Percentiles rank a stretch among this genome's conserved stretches.
Conservation (phyloP, 1,140 invertebrate species). For the Drosophila jambulina region DNA sequence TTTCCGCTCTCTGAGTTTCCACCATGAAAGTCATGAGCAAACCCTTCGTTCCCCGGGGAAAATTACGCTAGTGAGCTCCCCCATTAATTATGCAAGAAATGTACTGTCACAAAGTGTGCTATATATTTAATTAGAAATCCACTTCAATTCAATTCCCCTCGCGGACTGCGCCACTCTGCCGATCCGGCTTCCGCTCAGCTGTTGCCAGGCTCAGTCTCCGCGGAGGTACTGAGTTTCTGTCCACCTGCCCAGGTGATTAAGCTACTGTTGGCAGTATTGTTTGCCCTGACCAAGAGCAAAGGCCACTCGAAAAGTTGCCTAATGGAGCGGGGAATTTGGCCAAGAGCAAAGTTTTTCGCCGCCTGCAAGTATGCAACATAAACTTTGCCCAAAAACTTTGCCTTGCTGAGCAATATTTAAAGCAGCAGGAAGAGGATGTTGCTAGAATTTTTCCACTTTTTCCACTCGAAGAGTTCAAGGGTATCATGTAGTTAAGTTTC, state of each 20-base stretch:
- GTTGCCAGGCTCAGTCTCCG: constrained; percentile 3
- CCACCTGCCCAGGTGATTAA: constrained; percentile 50
- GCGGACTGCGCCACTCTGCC: not conserved
- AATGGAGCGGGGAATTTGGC: constrained; percentile 44
- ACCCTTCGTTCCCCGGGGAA: not conserved
- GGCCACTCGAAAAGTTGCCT: constrained; percentile 33
- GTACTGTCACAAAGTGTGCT: constrained; percentile 10
- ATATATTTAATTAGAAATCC: constrained; percentile 34
- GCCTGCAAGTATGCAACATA: constrained; percentile 46
- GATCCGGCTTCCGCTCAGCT: not conserved
- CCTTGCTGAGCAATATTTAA: constrained; percentile 30
- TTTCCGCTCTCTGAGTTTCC: not conserved
- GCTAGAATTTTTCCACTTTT: not conserved
- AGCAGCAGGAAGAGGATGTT: constrained; percentile 9
- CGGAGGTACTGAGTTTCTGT: not conserved
- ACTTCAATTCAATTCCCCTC: constrained; percentile 15
- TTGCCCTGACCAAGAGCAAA: constrained; percentile 15
- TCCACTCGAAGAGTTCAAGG: not conserved
- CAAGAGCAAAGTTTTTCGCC: constrained; percentile 52
- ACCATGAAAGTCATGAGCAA: constrained; percentile 27
- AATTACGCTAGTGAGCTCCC: constrained; percentile 17
- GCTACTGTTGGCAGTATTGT: constrained; percentile 37
- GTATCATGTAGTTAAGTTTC: not conserved
- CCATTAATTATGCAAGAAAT: constrained; percentile 37
- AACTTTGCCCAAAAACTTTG: constrained; percentile 44